Conservation (phyloP, 2,888 invertebrate species). For the Chorisops tibialis region DNA sequence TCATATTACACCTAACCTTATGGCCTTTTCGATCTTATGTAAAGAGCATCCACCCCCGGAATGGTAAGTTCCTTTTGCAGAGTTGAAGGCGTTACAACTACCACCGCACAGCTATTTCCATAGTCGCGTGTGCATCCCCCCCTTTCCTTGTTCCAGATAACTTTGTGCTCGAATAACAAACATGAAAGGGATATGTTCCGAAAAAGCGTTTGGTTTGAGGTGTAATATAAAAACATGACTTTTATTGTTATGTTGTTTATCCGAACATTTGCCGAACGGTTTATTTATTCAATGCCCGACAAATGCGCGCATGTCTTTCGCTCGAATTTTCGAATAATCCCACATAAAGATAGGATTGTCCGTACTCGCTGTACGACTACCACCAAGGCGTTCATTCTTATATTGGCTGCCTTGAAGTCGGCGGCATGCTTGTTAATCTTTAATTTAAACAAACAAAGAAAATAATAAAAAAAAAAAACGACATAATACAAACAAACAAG, state of each 20-base stretch:
- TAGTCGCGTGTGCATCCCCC: not conserved
- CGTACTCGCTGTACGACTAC: not conserved
- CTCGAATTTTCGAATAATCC: slow-evolving; percentile 9
- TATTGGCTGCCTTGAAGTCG: slow-evolving; percentile 1
- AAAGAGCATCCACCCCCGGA: too few relatives aligned
- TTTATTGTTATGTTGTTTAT: slow-evolving; percentile 33
- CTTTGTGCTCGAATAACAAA: slow-evolving; percentile 8
- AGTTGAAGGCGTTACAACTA: slow-evolving; percentile 14
- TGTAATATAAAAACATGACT: slow-evolving; percentile 30
- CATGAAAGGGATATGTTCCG: slow-evolving; percentile 6
- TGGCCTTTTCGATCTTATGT: too few relatives aligned
- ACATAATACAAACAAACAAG: slow-evolving; percentile 1
- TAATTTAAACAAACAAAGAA: slow-evolving; percentile 22
- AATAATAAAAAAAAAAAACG: not conserved
- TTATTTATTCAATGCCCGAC: slow-evolving; percentile 31
- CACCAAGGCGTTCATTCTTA: not conserved
- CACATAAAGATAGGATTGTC: slow-evolving; percentile 2
- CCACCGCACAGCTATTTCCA: slow-evolving; percentile 4
- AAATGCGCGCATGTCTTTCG: slow-evolving; percentile 27
- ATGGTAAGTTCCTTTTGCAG: too few relatives aligned
- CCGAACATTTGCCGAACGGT: slow-evolving; percentile 24
- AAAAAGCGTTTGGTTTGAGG: slow-evolving; percentile 21
- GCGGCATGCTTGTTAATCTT: slow-evolving; percentile 14
- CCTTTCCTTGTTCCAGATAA: slow-evolving; percentile 1
- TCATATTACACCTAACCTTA: too few relatives aligned